These are phyloP conservation scores for Chironomus striatipennis DNA, from an alignment of 1,140 invertebrate species.

Conservation along the genomic window DNA sequence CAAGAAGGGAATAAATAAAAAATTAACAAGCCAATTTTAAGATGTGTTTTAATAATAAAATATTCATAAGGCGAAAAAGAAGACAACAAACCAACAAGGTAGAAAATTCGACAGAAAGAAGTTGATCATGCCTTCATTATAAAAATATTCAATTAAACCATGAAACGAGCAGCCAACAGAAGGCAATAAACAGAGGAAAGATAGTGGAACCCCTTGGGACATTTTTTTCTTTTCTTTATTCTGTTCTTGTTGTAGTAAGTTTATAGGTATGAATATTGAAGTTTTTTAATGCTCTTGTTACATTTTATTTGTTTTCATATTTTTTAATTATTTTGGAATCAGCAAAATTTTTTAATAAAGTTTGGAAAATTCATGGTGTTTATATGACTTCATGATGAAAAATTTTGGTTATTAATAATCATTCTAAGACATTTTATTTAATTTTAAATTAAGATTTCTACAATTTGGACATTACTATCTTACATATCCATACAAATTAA, in stretches of 20 bases:
- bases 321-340: background rate
- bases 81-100: background rate
- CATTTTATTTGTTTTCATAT: background rate
- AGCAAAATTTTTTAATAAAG: background rate
- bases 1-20: constrained; percentile 20
- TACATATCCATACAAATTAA: no score
- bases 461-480: no score
- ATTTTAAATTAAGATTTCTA: no score
- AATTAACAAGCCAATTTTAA: constrained; percentile 23
- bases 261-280: no score
- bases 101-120: background rate
- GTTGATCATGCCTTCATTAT: constrained; percentile 2
- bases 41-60: constrained; percentile 22
- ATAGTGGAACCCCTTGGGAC: constrained; percentile 8
- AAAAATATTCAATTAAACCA: constrained; percentile 14
- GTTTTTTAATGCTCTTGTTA: background rate
- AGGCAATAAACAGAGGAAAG: background rate
- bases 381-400: background rate
- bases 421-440: no score
- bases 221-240: background rate
- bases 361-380: background rate
- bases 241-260: no score
- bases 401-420: no score
- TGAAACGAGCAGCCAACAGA: background rate
- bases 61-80: constrained; percentile 15